Percentiles rank a stretch among this genome's conserved stretches.
Evolutionary conservation across 1,140 invertebrate species (phyloP).

Genomic region (Drosophila truncata): DNA sequence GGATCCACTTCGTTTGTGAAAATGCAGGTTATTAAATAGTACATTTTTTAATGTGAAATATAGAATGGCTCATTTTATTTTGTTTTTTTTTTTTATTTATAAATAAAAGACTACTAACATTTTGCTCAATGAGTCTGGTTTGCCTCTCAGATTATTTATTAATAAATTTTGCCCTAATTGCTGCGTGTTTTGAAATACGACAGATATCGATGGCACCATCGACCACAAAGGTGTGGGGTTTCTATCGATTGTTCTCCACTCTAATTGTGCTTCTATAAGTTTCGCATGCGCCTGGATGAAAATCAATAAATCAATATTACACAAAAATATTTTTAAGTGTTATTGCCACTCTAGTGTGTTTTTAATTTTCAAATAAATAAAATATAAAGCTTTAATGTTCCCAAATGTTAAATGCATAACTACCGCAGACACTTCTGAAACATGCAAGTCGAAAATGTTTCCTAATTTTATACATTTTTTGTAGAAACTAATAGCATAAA

Average conservation of each 20-base stretch:
- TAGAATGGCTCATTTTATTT: too few species aligned
- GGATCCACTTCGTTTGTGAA: too few species aligned
- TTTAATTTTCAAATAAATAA: not conserved
- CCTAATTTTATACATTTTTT: not conserved
- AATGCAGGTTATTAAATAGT: too few species aligned
- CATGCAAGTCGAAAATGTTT: not conserved
- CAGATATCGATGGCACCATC: not conserved
- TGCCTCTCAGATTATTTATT: not conserved
- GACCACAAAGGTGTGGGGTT: not conserved
- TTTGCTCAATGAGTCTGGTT: not conserved
- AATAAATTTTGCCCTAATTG: not conserved
- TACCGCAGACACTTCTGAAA: not conserved
- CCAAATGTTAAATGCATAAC: not conserved
- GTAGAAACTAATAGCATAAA: not conserved
- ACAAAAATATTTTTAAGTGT: slow-evolving; percentile 6
- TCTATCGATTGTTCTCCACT: not conserved
- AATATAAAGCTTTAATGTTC: not conserved
- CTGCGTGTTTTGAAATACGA: not conserved
- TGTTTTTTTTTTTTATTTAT: too few species aligned
- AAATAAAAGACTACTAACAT: too few species aligned
- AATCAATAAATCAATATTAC: slow-evolving; percentile 13
- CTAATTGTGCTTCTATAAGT: slow-evolving; percentile 3
- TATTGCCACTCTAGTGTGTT: not conserved
- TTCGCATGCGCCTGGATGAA: slow-evolving; percentile 15
- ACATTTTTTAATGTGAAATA: too few species aligned